These are phyloP conservation scores for Calidris pygmaea DNA, from an alignment of 2,113 vertebrate species.

Conservation along the genomic window DNA sequence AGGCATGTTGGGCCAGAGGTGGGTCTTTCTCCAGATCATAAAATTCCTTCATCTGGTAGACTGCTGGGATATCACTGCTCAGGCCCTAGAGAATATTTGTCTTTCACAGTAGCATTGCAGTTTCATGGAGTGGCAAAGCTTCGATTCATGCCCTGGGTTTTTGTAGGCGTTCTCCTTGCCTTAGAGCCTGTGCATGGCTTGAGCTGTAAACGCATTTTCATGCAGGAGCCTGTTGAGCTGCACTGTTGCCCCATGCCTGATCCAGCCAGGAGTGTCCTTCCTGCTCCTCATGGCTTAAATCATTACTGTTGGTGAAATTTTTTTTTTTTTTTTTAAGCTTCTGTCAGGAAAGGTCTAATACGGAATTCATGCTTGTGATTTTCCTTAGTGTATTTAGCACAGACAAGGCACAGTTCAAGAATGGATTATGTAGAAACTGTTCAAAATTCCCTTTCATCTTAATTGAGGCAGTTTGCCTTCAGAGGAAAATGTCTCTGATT, in stretches of 20 bases:
- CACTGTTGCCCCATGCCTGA: background rate
- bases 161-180: background rate
- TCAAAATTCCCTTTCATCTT: conserved; percentile 18
- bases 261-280: background rate
- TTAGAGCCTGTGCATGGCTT: background rate
- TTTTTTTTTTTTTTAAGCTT: background rate
- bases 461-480: background rate
- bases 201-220: background rate
- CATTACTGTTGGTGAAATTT: background rate
- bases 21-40: background rate
- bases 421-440: background rate
- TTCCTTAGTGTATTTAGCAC: background rate
- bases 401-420: background rate
- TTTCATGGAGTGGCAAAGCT: background rate
- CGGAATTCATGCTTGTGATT: background rate
- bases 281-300: background rate
- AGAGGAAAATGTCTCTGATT: background rate
- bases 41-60: conserved; percentile 3
- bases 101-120: background rate
- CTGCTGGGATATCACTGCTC: background rate
- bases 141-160: background rate
- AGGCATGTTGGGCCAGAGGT: background rate
- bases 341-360: background rate
- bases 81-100: background rate
- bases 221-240: background rate